Percentiles rank a stretch among this genome's conserved stretches.
These are phyloP conservation scores for Cremastobaeus sp. DNA, from an alignment of 2,888 invertebrate species.

Conservation along the genomic window DNA sequence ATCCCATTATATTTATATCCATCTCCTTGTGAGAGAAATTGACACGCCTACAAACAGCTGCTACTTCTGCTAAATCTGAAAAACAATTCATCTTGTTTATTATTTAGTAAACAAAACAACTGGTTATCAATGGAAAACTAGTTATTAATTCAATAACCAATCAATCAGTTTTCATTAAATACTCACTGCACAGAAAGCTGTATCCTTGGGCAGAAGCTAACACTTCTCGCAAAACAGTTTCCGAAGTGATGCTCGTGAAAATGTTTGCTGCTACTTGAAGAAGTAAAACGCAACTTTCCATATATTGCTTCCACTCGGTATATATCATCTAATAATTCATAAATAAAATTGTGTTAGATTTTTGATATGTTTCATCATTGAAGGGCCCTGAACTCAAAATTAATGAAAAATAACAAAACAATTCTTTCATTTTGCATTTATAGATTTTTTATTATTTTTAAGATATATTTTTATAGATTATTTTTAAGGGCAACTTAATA, in stretches of 20 bases:
- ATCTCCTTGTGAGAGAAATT: constrained; percentile 78
- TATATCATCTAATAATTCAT: constrained; percentile 70
- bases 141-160: not conserved
- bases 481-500: too few species aligned
- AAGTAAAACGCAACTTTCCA: constrained; percentile 80
- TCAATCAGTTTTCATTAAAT: too few species aligned
- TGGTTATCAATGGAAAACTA: too few species aligned
- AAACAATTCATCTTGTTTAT: not conserved
- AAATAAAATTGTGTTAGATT: not conserved
- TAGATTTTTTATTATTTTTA: too few species aligned
- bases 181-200: constrained; percentile 80
- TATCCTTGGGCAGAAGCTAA: constrained; percentile 80
- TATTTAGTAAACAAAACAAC: too few species aligned
- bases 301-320: constrained; percentile 77
- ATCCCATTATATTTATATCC: constrained; percentile 76
- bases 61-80: constrained; percentile 78
- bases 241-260: constrained; percentile 80
- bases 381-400: not conserved
- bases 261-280: constrained; percentile 80
- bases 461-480: too few species aligned
- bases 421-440: too few species aligned
- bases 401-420: too few species aligned
- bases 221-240: constrained; percentile 80
- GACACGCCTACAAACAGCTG: constrained; percentile 78
- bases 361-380: not conserved